Evolutionary conservation across 2,888 invertebrate genomes (phyloP), one percentile per base, ranked within the genome.

Genomic region (Euspilapteryx auroguttella): DNA sequence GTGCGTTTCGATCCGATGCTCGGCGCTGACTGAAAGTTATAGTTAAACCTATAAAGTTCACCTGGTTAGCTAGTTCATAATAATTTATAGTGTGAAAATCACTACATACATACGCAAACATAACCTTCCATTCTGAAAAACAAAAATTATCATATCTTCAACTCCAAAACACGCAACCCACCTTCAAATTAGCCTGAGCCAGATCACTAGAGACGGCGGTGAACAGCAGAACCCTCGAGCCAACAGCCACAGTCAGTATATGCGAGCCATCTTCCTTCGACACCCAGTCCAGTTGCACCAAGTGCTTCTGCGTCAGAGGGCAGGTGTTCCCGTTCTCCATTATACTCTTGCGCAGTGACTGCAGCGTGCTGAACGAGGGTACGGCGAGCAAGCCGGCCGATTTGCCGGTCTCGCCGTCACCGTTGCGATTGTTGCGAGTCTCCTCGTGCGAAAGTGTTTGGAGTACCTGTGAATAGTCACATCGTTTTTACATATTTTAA

Each of bases 231-330:
- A 97, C 89, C 59, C 93, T 90, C 33, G 92, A 93, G 0, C 94
- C 96, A 21, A 97, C 94, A 0, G 93, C 95, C 0, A 99, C 95
- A 0, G 99, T 98, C 21, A 99, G 65, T 42, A 99, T 93, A 56
- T 99, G 98, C 0, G 95, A 94, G 1, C 99, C 99, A 55, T 99
- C 98, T 61, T 99, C 99, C 42, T 97, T 95, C 0, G 97, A 96
- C 8, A 98, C 97, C 99, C 99, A 99, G 66, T 99, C 99, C 21
- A 98, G 69, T 51, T 96, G 96, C 1, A 97, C 95, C 14, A 95
- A 75, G 61, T 94, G 93, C 57, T 94, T 94, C 53, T 94, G 94
- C 0, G 92, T 92, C 21, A 94, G 57, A 0, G 92, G 91, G 45
- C 92, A 93, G 0, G 92, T 92, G 55, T 93, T 94, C 3, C 93